Evolutionary conservation across 2,113 vertebrate genomes (phyloP).

Genomic region (Piprites chloris): DNA sequence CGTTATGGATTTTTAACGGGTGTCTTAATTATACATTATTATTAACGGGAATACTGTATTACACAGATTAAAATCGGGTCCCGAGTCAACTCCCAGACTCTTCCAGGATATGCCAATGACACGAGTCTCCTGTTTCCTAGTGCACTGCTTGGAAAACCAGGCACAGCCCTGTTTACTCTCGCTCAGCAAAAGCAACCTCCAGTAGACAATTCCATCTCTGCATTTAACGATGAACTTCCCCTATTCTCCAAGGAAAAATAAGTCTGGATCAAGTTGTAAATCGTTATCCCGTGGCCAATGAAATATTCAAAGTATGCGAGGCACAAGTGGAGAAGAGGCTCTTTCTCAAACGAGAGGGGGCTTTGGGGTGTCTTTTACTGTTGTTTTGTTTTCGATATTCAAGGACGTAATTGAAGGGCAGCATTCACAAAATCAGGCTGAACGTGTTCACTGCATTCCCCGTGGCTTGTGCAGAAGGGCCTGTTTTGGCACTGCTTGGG

Average conservation of each 20-base stretch:
- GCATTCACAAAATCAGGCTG: conserved; percentile 14
- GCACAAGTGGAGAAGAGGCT: conserved; percentile 31
- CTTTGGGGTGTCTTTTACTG: conserved; percentile 26
- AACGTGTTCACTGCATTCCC: neutral
- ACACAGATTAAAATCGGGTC: conserved; percentile 78
- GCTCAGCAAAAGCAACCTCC: conserved; percentile 25
- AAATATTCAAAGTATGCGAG: conserved; percentile 45
- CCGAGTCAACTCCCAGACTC: conserved; percentile 71
- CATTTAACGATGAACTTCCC: conserved; percentile 59
- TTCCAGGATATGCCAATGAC: conserved; percentile 62
- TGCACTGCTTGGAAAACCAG: conserved; percentile 42
- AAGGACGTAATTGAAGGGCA: conserved; percentile 4
- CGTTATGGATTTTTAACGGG: conserved; percentile 88
- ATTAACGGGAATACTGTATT: conserved; percentile 84
- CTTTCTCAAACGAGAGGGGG: conserved; percentile 37
- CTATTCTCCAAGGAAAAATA: conserved; percentile 63
- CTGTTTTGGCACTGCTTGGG: conserved; percentile 43
- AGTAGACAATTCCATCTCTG: conserved; percentile 59
- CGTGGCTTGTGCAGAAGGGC: neutral
- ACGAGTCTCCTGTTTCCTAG: conserved; percentile 30
- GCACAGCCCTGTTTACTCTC: conserved; percentile 8
- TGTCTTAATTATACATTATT: conserved; percentile 86
- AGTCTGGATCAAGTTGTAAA: conserved; percentile 61
- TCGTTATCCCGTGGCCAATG: conserved; percentile 32
- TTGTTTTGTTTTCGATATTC: neutral